Base-by-base conservation (phyloP, 2,797 vertebrate genomes). In the Hydrolagus colliei region DNA sequence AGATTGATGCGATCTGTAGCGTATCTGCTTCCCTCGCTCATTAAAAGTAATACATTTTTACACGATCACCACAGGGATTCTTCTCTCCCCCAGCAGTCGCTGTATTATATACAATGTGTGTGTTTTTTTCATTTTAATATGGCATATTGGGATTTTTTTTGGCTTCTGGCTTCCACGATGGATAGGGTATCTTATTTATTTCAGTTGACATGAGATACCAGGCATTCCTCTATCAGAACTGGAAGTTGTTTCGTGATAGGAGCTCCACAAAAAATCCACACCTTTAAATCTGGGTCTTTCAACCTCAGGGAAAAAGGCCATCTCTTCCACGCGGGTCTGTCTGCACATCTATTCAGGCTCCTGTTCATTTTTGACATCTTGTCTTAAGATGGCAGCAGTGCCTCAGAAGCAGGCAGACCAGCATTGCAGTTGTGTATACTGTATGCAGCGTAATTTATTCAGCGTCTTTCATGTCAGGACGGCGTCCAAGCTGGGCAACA, bases 381-480 rank as follows among this genome's bases (percentile, higher is more conserved):
- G 79, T 84, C 79, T 84, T 84, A 84, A 84, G 79, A 84, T 84
- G 79, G 79, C 79, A 84, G 79, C 65, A 84, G 65, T 84, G 79
- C 32, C 62, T 68, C 18, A 71, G 1, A 18, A 68, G 65, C 32
- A 84, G 79, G 41, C 32, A 71, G 22, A 1, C 14, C 41, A 52
- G 41, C 6, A 52, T 52, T 52, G 41, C 41, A 52, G 6, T 52
- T 0, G 3, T 52, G 3, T 52, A 52, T 52, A 52, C 41, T 52
- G 2, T 52, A 52, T 6, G 2, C 41, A 52, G 41, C 41, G 41
- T 52, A 52, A 52, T 52, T 52, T 52, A 52, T 52, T 3, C 41
- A 52, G 41, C 41, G 41, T 6, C 41, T 52, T 52, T 52, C 41
- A 52, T 6, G 41, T 52, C 41, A 52, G 41, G 3, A 52, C 3